Base-by-base conservation (phyloP, 92 coral and sea anemone species). In the Ricordea florida region DNA sequence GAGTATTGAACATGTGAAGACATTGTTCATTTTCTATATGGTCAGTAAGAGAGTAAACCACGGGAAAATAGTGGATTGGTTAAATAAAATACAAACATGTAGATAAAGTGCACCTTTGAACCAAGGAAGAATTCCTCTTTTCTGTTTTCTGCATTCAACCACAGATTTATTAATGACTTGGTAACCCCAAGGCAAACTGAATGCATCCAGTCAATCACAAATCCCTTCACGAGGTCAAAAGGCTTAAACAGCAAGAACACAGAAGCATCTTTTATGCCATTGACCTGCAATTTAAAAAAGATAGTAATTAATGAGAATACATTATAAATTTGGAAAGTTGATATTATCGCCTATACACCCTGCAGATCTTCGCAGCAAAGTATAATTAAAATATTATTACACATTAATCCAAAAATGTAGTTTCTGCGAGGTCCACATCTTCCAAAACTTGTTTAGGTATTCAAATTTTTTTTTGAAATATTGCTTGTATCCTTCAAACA, bases 211-310 rank as follows among this genome's bases (percentile, higher is more conserved):
- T 78, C 85, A 36, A 71, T 52, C 13, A 70, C 90, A 77, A 84
- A 77, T 3, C 81, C 85, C 27, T 84, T 70, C 50, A 78, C 90
- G 1, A 66, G 43, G 42, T 78, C 80, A 62, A 84, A 78, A 10
- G 79, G 72, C 33, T 66, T 66, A 14, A 77, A 69, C 10, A 77
- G 74, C 47, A 78, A 21, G 20, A 78, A 84, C 24, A 78, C 74
- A 36, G 85, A 77, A 27, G 90, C 90, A 61, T 74, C 90, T 71
- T 84, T 84, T 13, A 77, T 78, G 22, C 90, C 90, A 53, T 69
- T 69, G 26, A 77, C 85, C 90, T 78, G 74, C 22, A 66, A 20
- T 18, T 10, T 17, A 40, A 28, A 29, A 41, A 3, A 73, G 2
- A 24, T 20, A 18, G 24, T 17, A n/a, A n/a, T n/a, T n/a, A n/a